These are phyloP conservation scores for Petrocephalus zakoni DNA, from an alignment of 2,113 vertebrate genomes.

Conservation along the genomic window DNA sequence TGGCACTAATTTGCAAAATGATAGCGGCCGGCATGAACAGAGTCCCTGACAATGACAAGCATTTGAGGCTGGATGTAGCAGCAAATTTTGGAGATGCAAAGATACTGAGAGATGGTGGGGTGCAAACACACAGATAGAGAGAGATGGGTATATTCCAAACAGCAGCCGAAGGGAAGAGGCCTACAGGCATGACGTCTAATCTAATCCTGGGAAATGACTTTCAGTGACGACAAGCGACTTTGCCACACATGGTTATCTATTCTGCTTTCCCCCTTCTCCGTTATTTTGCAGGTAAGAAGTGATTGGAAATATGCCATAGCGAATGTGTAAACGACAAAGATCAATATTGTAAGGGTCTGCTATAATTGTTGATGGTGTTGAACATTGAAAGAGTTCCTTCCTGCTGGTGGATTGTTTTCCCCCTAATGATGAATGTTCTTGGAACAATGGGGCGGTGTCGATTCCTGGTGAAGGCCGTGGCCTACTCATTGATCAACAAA, in stretches of 20 bases:
- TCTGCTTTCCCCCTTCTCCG: background rate
- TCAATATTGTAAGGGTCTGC: background rate
- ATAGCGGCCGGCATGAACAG: background rate
- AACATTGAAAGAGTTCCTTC: background rate
- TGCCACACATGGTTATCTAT: background rate
- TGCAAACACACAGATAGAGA: background rate
- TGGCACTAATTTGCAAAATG: background rate
- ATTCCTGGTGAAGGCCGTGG: background rate
- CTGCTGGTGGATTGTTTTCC: background rate
- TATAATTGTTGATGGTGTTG: background rate
- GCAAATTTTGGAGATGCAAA: background rate
- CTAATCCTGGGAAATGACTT: background rate
- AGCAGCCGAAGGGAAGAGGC: background rate
- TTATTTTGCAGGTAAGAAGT: background rate
- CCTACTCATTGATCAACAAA: background rate
- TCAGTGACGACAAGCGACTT: background rate
- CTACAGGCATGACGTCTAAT: background rate
- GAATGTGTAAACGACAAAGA: conserved; percentile 1
- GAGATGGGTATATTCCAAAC: background rate
- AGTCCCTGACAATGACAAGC: background rate
- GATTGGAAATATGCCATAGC: background rate
- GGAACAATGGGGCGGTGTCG: background rate
- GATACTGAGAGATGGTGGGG: background rate
- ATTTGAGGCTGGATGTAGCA: background rate
- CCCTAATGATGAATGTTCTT: background rate